Evolutionary conservation across 2,797 vertebrate species (phyloP), one percentile per base, ranked within the genome.

Genomic region (Denticeps clupeoides): DNA sequence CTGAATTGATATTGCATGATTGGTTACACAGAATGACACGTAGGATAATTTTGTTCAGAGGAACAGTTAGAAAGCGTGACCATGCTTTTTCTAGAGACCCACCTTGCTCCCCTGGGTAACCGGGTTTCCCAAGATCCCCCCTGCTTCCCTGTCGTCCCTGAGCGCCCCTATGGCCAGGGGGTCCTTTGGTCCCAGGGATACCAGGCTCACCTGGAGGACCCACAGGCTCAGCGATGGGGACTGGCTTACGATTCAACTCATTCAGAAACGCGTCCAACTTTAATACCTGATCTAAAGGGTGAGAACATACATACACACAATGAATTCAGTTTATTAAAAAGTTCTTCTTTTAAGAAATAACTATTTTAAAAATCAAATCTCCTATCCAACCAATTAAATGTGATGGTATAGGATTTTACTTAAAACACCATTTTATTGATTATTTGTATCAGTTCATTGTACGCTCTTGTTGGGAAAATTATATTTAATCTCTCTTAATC

Each of bases 61-160:
- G 7, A 8, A n/a, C n/a, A n/a, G n/a, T n/a, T n/a, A n/a, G n/a
- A n/a, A n/a, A n/a, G n/a, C n/a, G n/a, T n/a, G n/a, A n/a, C n/a
- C n/a, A n/a, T n/a, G n/a, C n/a, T n/a, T n/a, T n/a, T 8, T 23
- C 19, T 22, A 7, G 13, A 47, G 19, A 26, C 71, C 62, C 46
- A 78, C 84, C 84, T 63, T 83, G 83, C 37, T 87, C 84, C 64
- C 84, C 84, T n/a, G 84, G 84, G 55, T 87, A 87, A 18, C 77
- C 84, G 4, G 65, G 4, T 53, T 58, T 81, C 16, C 83, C 84
- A 15, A 60, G 45, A 45, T 53, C 68, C 42, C 83, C 83, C 19
- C 75, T 62, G 9, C 56, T 3, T 11, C 84, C 84, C 0, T 69
- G 53, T 10, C 59, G 41, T 1, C 84, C 84, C 37, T 69, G 65